Percentiles rank a stretch among this genome's conserved stretches.
Evolutionary conservation across 2,797 vertebrate species (phyloP).

Genomic region (Diceros bicornis): DNA sequence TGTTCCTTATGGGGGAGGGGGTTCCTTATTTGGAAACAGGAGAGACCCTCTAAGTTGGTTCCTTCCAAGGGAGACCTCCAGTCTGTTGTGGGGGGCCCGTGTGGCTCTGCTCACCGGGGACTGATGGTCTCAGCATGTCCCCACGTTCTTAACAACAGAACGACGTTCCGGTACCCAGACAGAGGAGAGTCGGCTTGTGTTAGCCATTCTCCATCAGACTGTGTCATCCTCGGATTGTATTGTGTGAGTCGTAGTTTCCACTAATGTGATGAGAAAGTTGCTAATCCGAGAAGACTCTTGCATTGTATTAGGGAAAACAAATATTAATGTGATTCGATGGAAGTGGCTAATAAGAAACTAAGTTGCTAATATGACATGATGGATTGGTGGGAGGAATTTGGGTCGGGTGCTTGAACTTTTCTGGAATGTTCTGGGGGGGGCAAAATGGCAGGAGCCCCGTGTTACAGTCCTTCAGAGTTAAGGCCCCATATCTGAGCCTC

Average conservation of each 20-base stretch:
- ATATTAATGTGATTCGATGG: conserved; percentile 90
- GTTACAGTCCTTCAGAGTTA: background rate
- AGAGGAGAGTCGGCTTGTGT: conserved; percentile 84
- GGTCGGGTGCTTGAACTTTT: conserved; percentile 83
- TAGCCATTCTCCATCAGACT: conserved; percentile 87
- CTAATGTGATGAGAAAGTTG: conserved; percentile 91
- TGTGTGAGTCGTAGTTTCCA: conserved; percentile 87
- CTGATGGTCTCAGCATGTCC: conserved; percentile 44
- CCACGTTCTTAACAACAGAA: conserved; percentile 67
- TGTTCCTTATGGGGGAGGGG: background rate
- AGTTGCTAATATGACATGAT: conserved; percentile 89
- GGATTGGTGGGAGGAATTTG: conserved; percentile 84
- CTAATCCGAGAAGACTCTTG: conserved; percentile 90
- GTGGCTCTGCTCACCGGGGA: rapidly evolving
- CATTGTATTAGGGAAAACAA: conserved; percentile 90
- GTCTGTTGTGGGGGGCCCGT: rapidly evolving
- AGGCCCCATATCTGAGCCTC: background rate
- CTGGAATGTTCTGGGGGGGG: conserved; percentile 79
- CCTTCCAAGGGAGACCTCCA: background rate
- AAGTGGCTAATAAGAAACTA: conserved; percentile 88
- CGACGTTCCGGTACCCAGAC: conserved; percentile 51
- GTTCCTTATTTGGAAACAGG: background rate
- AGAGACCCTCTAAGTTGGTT: background rate
- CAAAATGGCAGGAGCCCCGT: background rate
- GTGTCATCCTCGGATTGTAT: conserved; percentile 86